A percentile compares a stretch with the other conserved stretches of the same genome.
Conservation (phyloP, 2,113 vertebrate species). For the Forbesichthys agassizii region DNA sequence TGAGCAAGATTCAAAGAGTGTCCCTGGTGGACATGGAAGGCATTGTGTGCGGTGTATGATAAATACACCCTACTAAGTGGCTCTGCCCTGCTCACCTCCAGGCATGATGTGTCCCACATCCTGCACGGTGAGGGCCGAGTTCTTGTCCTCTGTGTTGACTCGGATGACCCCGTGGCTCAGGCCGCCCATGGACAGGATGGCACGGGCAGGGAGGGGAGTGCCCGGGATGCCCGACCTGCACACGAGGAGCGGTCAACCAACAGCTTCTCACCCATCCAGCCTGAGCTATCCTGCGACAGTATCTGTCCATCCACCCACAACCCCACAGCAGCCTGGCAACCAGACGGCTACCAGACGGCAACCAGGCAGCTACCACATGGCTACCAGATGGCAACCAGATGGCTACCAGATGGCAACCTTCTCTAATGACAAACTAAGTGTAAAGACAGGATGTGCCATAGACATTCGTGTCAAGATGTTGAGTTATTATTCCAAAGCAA, state of each 20-base stretch:
- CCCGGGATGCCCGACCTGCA: constrained; percentile 90
- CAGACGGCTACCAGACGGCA: neutral
- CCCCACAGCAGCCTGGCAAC: neutral
- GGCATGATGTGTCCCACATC: constrained; percentile 98
- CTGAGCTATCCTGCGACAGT: no score
- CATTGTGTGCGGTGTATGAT: no score
- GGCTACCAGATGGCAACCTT: neutral
- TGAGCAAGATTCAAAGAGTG: no score
- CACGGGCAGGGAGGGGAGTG: constrained; percentile 90
- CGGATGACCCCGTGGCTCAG: constrained; percentile 94
- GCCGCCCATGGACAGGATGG: constrained; percentile 92
- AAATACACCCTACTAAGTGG: neutral
- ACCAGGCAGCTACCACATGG: no score
- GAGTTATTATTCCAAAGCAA: no score
- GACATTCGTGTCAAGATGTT: neutral
- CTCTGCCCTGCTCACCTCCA: constrained; percentile 81
- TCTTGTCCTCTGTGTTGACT: constrained; percentile 97
- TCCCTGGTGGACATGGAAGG: no score
- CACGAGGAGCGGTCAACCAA: neutral
- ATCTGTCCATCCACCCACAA: no score
- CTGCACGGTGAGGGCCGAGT: constrained; percentile 95
- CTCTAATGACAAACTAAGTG: neutral
- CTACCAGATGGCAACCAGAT: neutral
- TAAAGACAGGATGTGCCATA: constrained; percentile 1
- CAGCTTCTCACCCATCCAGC: constrained; percentile 5